Evolutionary conservation across 1,140 invertebrate genomes (phyloP), one percentile per base, ranked within the genome.

Genomic region (Helicoverpa zea): DNA sequence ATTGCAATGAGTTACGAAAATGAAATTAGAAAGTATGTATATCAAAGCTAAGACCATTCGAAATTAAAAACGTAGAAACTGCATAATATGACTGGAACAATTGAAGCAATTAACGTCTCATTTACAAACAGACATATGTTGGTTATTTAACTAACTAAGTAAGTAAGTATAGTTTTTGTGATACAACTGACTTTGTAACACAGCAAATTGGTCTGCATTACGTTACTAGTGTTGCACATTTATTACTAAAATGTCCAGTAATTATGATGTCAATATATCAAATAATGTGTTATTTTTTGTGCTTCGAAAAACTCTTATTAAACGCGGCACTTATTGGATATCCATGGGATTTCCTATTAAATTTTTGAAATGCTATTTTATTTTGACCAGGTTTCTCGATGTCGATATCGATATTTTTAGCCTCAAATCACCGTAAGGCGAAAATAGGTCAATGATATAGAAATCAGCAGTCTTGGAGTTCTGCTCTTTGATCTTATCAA

Each of bases 21-120:
- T 68, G 43, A 49, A 49, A 61, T 29, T 61, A 30, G 58, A 61
- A 61, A 61, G 58, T 61, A 61, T 29, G 58, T 13, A 30, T 68
- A 68, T 49, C 11, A 43, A 49, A 61, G 29, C 18, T 61, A 13
- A 68, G 64, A 47, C 43, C 14, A 66, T 43, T 43, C 35, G 5
- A 43, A 43, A 9, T 43, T 43, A 9, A 43, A 43, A 43, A 43
- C 35, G 35, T 23, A 23, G 23, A 68, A 47, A 49, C 18, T 18
- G 18, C 63, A 16, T 68, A 43, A 68, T 18, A 18, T 43, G 16
- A 43, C n/a, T 68, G 18, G 10, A 49, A 18, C 12, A 49, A 49
- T 43, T 49, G 23, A 1, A 18, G 64, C 16, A 68, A 68, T 68
- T 68, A 68, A 2, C 49, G 64, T 43, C 64, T 18, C 12, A 68